phyloP scores from a whole-genome alignment of 1,140 invertebrate species.

The Grapholita molesta region DNA sequence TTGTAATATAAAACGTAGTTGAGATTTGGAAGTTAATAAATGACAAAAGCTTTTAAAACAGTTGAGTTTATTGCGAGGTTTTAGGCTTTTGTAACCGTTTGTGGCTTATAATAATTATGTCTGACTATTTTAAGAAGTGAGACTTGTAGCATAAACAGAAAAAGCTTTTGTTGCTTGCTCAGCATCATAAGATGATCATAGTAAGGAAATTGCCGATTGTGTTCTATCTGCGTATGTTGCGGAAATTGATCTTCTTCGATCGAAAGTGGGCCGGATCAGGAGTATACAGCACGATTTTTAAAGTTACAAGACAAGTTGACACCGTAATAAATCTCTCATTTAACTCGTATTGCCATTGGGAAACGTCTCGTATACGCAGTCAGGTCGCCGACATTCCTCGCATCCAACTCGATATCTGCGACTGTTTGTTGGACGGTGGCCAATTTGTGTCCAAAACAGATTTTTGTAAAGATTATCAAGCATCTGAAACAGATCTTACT shows the following conservation, averaged over 20 bases:
- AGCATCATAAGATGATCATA: background rate
- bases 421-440: constrained; percentile 43
- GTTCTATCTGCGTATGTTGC: background rate
- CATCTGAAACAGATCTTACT: background rate
- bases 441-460: constrained; percentile 53
- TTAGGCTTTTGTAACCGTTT: background rate
- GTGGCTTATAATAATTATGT: background rate
- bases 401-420: constrained; percentile 54
- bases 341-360: constrained; percentile 28
- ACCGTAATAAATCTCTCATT: constrained; percentile 4
- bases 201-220: background rate
- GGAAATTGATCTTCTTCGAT: constrained; percentile 10
- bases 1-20: background rate
- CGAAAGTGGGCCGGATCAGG: background rate
- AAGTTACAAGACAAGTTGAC: background rate
- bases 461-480: constrained; percentile 29
- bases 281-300: background rate
- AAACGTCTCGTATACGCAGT: constrained; percentile 47
- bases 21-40: background rate
- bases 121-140: background rate
- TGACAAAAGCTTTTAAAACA: background rate
- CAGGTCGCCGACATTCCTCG: constrained; percentile 41
- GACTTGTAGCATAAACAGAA: background rate
- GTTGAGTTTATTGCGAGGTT: background rate
- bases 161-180: background rate